phyloP scores from a whole-genome alignment of 2,888 invertebrate genomes.

The Xestia ashworthii region DNA sequence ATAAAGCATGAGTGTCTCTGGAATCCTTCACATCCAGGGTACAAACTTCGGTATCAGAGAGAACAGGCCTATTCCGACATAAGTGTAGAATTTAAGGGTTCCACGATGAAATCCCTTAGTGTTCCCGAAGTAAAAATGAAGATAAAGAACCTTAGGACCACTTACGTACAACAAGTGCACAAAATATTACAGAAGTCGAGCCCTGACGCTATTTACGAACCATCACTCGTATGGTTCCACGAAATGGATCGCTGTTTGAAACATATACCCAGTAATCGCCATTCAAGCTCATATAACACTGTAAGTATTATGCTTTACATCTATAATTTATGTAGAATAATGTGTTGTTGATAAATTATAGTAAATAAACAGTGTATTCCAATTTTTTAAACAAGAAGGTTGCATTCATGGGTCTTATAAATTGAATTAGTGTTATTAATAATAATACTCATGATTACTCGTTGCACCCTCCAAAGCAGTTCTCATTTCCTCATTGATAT shows the following conservation, averaged over 20 bases:
- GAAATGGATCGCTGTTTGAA: slow-evolving; percentile 86
- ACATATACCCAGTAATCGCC: slow-evolving; percentile 77
- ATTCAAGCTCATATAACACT: slow-evolving; percentile 68
- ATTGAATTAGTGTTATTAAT: neutral
- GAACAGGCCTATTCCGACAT: slow-evolving; percentile 82
- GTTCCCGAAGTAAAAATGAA: slow-evolving; percentile 86
- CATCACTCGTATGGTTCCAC: slow-evolving; percentile 84
- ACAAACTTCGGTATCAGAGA: slow-evolving; percentile 82
- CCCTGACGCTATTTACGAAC: slow-evolving; percentile 81
- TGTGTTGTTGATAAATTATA: neutral
- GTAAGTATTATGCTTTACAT: slow-evolving; percentile 38
- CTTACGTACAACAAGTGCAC: slow-evolving; percentile 86
- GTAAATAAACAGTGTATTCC: neutral
- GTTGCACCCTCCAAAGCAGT: no score
- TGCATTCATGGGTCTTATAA: neutral
- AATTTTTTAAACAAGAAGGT: neutral
- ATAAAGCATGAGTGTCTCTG: slow-evolving; percentile 87
- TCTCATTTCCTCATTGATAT: no score
- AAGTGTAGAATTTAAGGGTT: slow-evolving; percentile 76
- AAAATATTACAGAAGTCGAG: slow-evolving; percentile 85
- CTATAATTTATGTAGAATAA: neutral
- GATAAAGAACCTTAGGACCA: slow-evolving; percentile 87
- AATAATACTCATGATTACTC: no score
- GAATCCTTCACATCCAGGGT: slow-evolving; percentile 84
- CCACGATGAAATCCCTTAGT: slow-evolving; percentile 77